Base-by-base conservation (phyloP, 2,113 vertebrate species). In the Salvator merianae region DNA sequence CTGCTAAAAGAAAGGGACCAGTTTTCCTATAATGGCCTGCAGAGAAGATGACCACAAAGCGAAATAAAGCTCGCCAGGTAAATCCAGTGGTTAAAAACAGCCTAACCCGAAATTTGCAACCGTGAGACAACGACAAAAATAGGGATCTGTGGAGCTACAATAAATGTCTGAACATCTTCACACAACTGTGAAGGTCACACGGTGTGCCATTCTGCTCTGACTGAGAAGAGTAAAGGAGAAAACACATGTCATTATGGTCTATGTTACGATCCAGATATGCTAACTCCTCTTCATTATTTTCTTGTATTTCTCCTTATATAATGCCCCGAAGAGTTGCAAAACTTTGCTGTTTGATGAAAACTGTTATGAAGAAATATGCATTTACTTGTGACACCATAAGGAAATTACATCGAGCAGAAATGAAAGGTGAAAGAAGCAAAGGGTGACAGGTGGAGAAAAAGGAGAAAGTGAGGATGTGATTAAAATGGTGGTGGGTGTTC, bases 401-500 rank as follows among this genome's bases (percentile, higher is more conserved):
- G 38, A 59, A 82, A 69, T 5, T 55, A 38, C 36, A 55, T 3
- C 0, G 30, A 91, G 8, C 3, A 86, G 47, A 68, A 78, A 86
- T 65, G 66, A 65, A 16, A 91, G 2, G 30, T 80, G 47, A 55
- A 73, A 72, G 30, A 14, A 53, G 69, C 53, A 40, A n/a, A 59
- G 50, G n/a, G 8, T 34, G 81, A 55, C 76, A 22, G 82, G 16
- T 2, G 55, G 70, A 74, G 6, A 72, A 81, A 74, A 73, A 53
- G 2, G 14, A 74, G 81, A 74, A 73, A 14, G 38, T 50, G 34
- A 77, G 16, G 83, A 12, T 65, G 38, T 24, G 78, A 87, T 92
- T 84, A 87, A 79, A 87, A 1, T 79, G 90, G 86, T 0, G 0
- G 91, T 90, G 87, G 88, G 84, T 82, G 79, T 87, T n/a, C 28